phyloP scores from a whole-genome alignment of 2,888 invertebrate species.

The Urechis unicinctus region DNA sequence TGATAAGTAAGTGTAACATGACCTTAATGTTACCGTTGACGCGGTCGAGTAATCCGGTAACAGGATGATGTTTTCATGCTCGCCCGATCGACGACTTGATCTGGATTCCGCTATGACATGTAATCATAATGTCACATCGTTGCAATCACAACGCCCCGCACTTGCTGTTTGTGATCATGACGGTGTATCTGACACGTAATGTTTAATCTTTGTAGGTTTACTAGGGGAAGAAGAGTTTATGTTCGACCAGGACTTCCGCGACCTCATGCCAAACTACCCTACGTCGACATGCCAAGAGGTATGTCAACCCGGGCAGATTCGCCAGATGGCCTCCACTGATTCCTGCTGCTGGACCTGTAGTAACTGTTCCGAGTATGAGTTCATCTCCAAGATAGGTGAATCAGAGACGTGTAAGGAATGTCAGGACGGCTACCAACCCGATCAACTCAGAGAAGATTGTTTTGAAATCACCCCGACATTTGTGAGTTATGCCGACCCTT shows the following conservation, averaged over 20 bases:
- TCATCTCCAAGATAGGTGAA: background rate
- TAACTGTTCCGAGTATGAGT: slow-evolving; percentile 49
- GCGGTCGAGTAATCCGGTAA: too few species aligned
- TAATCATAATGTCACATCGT: too few species aligned
- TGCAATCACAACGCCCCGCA: too few species aligned
- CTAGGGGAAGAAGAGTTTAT: slow-evolving; percentile 18
- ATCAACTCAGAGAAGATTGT: slow-evolving; percentile 47
- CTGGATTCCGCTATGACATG: too few species aligned
- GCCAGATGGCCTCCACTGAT: slow-evolving; percentile 36
- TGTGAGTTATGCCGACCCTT: slow-evolving; percentile 53
- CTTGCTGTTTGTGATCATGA: too few species aligned
- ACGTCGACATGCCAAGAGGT: slow-evolving; percentile 52
- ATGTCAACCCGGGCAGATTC: slow-evolving; percentile 38
- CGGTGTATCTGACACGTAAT: too few species aligned
- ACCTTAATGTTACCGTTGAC: too few species aligned
- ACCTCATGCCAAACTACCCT: slow-evolving; percentile 34
- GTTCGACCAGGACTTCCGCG: background rate
- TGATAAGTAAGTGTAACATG: too few species aligned
- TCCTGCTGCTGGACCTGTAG: slow-evolving; percentile 57
- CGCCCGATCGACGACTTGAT: too few species aligned
- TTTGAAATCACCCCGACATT: slow-evolving; percentile 51
- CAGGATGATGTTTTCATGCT: too few species aligned
- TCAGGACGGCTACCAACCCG: slow-evolving; percentile 38
- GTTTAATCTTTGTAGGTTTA: too few species aligned
- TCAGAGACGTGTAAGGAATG: slow-evolving; percentile 2